These are phyloP conservation scores for Drosophila kanekoi DNA, from an alignment of 2,888 invertebrate genomes.

Conservation along the genomic window DNA sequence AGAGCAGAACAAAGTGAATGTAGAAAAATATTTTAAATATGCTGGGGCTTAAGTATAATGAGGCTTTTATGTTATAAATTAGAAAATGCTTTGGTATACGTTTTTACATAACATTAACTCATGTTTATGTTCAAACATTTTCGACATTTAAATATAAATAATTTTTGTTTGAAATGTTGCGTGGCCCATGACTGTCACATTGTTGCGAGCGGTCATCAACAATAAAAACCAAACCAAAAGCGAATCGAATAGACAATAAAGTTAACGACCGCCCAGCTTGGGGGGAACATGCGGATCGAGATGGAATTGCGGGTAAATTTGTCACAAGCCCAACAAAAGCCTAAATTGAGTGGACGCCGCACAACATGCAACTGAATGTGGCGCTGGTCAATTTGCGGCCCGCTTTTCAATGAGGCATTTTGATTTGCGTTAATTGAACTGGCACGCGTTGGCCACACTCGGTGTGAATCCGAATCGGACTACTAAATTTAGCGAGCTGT, in stretches of 20 bases:
- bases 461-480: constrained; percentile 3
- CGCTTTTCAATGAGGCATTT: constrained; percentile 53
- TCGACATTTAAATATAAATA: too few species aligned
- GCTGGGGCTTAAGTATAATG: too few species aligned
- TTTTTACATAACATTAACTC: too few species aligned
- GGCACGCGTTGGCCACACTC: constrained; percentile 55
- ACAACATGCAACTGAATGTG: constrained; percentile 26
- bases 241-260: constrained; percentile 35
- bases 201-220: constrained; percentile 29
- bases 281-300: not conserved
- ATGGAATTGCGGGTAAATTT: constrained; percentile 8
- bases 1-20: too few species aligned
- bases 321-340: constrained; percentile 30
- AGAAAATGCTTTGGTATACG: too few species aligned
- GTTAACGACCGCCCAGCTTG: constrained; percentile 15
- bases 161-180: not conserved
- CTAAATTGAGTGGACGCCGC: constrained; percentile 42
- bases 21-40: too few species aligned
- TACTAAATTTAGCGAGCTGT: constrained; percentile 42
- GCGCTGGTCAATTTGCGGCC: constrained; percentile 49
- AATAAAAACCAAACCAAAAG: constrained; percentile 32
- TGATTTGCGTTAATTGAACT: constrained; percentile 66
- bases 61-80: too few species aligned
- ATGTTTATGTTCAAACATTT: too few species aligned
- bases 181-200: constrained; percentile 12